A percentile compares a stretch with the other conserved stretches of the same genome.
These are phyloP conservation scores for Oscheius myriophilus DNA, from an alignment of 2,888 invertebrate species.

Conservation along the genomic window DNA sequence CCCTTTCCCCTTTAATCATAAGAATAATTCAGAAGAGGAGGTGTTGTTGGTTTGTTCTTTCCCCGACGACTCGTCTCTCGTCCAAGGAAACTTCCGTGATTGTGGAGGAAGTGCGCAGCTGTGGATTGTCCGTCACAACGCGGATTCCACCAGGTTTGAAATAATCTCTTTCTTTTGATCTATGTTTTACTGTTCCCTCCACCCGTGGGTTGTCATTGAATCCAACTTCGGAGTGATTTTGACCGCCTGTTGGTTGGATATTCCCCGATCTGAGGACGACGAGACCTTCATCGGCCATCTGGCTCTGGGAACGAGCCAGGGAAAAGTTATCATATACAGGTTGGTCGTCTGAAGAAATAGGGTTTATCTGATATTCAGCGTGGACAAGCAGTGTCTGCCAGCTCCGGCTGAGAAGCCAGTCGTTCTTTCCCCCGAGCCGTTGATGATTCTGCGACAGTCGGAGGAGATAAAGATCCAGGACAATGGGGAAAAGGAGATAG, in stretches of 20 bases:
- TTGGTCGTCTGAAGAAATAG: not conserved
- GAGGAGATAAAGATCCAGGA: not conserved
- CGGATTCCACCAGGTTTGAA: no score
- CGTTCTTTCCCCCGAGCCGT: constrained; percentile 5
- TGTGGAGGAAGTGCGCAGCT: constrained; percentile 7
- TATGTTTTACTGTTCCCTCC: not conserved
- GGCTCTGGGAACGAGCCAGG: constrained; percentile 38
- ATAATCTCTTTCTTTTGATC: not conserved
- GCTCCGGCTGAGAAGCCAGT: not conserved
- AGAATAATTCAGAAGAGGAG: constrained; percentile 24
- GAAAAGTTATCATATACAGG: constrained; percentile 45
- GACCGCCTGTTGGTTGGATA: constrained; percentile 39
- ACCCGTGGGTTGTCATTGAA: constrained; percentile 19
- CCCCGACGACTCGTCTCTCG: constrained; percentile 12
- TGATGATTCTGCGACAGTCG: constrained; percentile 11
- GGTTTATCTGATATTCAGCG: not conserved
- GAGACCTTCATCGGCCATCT: constrained; percentile 35
- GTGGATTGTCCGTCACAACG: constrained; percentile 19
- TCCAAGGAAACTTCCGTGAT: constrained; percentile 4
- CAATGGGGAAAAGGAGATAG: not conserved
- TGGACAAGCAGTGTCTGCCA: not conserved
- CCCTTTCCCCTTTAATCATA: not conserved
- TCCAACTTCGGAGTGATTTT: constrained; percentile 31
- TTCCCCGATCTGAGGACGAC: constrained; percentile 16
- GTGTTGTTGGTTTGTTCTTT: constrained; percentile 16